Evolutionary conservation across 1,140 invertebrate species (phyloP), one percentile per base, ranked within the genome.

Genomic region (Brachionus rotundiformis): DNA sequence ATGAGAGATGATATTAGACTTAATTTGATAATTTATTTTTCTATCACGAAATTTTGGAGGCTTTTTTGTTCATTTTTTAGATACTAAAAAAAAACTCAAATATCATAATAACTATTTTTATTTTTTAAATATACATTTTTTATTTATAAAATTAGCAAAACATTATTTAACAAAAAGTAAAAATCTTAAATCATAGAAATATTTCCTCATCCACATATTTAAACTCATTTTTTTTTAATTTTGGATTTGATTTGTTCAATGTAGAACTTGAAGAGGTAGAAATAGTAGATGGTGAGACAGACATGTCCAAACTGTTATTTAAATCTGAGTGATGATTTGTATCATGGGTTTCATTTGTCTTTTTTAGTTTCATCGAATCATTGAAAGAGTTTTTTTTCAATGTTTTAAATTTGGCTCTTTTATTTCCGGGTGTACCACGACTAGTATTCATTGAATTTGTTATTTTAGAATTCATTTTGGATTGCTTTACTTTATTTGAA

Each of bases 351-450:
- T 29, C 27, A 7, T 11, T 65, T 31, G 27, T 31, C 31, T 65
- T 65, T 11, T 65, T 65, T 65, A 29, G 25, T 31, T 31, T 65
- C 61, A 65, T 29, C 10, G 61, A 33, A 31, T 65, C 61, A 65
- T 31, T 65, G 1, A 33, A 16, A 65, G 61, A 65, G 16, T 65
- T 29, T 31, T 65, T 65, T 29, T 65, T 65, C 4, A 54, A 2
- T 23, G 47, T 54, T 54, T 54, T 54, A 19, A 54, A 54, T 54
- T 54, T 54, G 8, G 47, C 47, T 54, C 47, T 54, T 19, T 54
- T 54, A 19, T 54, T 54, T 25, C 47, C 47, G 8, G n/a, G 47
- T 19, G 47, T 54, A 8, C 16, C 19, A 23, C 47, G 47, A 54
- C 16, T 54, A 54, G 7, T 54, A 19, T 54, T 49, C 16, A 49